A percentile compares a stretch with the other conserved stretches of the same genome.
These are phyloP conservation scores for Taeniopygia guttata DNA, from an alignment of 2,797 vertebrate genomes.

Conservation along the genomic window DNA sequence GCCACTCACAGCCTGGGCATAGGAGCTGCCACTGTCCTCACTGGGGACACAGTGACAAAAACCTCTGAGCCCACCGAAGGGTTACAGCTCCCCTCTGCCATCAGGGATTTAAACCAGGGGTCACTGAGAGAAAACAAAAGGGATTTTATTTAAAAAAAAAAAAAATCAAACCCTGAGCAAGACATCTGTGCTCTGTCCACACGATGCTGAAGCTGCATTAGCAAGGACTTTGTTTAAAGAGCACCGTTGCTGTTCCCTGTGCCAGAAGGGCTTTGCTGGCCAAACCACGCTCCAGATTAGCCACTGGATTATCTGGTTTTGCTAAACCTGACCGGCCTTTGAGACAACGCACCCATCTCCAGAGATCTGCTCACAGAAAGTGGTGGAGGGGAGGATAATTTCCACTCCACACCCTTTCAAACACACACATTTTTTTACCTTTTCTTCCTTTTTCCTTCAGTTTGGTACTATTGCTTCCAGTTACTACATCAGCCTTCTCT, in stretches of 20 bases:
- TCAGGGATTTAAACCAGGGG: not conserved
- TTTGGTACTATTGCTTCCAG: not conserved
- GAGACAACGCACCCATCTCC: not conserved
- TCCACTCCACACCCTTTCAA: not conserved
- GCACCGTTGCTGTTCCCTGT: not conserved
- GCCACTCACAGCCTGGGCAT: not conserved
- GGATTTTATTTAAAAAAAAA: not conserved
- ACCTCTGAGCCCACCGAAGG: not conserved
- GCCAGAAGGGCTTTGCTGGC: constrained; percentile 27
- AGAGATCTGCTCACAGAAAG: not conserved
- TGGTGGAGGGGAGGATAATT: not conserved
- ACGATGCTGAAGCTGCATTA: not conserved
- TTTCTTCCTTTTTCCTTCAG: not conserved
- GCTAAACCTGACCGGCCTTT: not conserved
- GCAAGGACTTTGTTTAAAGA: not conserved
- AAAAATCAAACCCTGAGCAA: not conserved
- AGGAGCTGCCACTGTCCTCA: fast-evolving
- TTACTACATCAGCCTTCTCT: not conserved
- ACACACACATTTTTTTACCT: not conserved
- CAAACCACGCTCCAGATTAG: constrained; percentile 5
- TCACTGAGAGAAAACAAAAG: constrained; percentile 17
- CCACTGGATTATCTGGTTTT: constrained; percentile 30
- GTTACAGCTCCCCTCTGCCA: not conserved
- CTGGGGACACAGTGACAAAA: not conserved
- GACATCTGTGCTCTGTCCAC: constrained; percentile 39